Percentiles rank a stretch among this genome's conserved stretches.
phyloP scores from a whole-genome alignment of 2,797 vertebrate species.

The Staurois parvus region DNA sequence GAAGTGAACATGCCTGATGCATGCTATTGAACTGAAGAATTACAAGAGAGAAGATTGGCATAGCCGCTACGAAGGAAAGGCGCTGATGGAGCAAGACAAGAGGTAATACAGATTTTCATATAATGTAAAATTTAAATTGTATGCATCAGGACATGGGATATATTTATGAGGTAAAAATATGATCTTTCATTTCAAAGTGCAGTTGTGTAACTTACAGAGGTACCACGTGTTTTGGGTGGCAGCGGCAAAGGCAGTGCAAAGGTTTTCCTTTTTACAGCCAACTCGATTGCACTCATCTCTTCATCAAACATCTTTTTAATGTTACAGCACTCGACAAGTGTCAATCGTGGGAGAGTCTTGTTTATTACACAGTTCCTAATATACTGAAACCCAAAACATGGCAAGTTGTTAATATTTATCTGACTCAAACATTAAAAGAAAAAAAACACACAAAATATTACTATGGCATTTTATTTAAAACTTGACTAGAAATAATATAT shows the following conservation, averaged over 20 bases:
- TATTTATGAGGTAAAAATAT: too few relatives aligned
- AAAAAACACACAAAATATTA: not conserved
- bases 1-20: too few relatives aligned
- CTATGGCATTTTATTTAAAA: too few relatives aligned
- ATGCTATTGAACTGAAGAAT: too few relatives aligned
- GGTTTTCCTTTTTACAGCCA: constrained; percentile 86
- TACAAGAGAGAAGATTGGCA: too few relatives aligned
- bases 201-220: constrained; percentile 81
- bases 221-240: constrained; percentile 89
- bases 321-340: constrained; percentile 86
- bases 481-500: too few relatives aligned
- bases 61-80: too few relatives aligned
- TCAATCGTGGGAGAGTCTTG: constrained; percentile 88
- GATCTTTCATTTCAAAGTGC: too few relatives aligned
- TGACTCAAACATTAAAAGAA: not conserved
- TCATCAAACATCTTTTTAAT: constrained; percentile 91
- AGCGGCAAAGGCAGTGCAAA: constrained; percentile 91
- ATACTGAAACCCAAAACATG: constrained; percentile 78
- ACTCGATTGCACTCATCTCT: constrained; percentile 88
- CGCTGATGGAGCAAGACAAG: too few relatives aligned
- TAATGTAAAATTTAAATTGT: too few relatives aligned
- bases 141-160: too few relatives aligned
- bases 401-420: not conserved
- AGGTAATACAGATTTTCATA: too few relatives aligned
- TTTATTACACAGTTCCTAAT: constrained; percentile 88